These are phyloP conservation scores for Bombus turneri DNA, from an alignment of 1,140 invertebrate species.

Conservation along the genomic window DNA sequence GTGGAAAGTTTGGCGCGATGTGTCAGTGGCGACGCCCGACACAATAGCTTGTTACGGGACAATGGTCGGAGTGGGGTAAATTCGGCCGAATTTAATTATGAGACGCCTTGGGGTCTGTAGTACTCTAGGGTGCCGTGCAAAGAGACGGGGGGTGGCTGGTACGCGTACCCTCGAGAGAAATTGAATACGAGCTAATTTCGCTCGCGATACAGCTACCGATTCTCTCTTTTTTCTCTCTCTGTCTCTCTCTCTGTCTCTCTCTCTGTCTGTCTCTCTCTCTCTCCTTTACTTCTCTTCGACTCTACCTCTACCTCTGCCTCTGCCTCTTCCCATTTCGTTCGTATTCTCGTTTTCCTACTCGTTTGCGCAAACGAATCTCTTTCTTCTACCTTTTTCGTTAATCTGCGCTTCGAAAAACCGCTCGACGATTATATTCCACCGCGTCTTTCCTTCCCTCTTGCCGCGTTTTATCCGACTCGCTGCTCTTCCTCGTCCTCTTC, in stretches of 20 bases:
- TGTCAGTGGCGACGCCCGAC: conserved; percentile 70
- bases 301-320: conserved; percentile 12
- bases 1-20: conserved; percentile 75
- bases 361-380: conserved; percentile 57
- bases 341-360: conserved; percentile 15
- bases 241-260: too few species aligned
- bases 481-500: neutral
- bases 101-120: conserved; percentile 79
- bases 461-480: neutral
- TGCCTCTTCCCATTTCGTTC: conserved; percentile 48
- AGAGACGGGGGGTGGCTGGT: conserved; percentile 33
- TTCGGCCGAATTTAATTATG: conserved; percentile 83
- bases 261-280: conserved; percentile 16
- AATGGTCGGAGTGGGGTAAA: conserved; percentile 78
- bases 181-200: conserved; percentile 82
- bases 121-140: conserved; percentile 54
- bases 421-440: conserved; percentile 56
- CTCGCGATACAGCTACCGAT: conserved; percentile 73
- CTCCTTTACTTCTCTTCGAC: neutral
- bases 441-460: neutral
- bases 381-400: conserved; percentile 56
- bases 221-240: conserved; percentile 51
- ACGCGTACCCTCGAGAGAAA: conserved; percentile 76
- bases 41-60: conserved; percentile 83
- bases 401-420: conserved; percentile 58